phyloP scores from a whole-genome alignment of 1,140 invertebrate genomes.

The Drosophila pseudoananassae region DNA sequence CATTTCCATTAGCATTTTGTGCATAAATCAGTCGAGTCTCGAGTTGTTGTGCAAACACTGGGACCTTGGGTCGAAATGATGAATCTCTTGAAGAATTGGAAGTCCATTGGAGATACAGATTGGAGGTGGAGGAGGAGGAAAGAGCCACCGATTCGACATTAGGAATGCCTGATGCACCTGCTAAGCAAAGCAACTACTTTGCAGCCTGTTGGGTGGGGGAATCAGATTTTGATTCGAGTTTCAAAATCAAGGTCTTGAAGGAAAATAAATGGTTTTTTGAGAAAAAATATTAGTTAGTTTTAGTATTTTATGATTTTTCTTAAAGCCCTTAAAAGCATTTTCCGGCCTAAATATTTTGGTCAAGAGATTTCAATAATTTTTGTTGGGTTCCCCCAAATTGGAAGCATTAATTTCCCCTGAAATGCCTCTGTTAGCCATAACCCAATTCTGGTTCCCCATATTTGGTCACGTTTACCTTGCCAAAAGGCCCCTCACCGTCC shows the following conservation, averaged over 20 bases:
- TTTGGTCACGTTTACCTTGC: conserved; percentile 72
- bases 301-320: neutral
- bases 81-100: conserved; percentile 22
- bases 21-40: conserved; percentile 68
- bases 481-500: conserved; percentile 5
- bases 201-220: conserved; percentile 28
- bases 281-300: no score
- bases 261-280: no score
- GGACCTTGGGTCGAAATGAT: conserved; percentile 39
- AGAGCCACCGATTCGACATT: conserved; percentile 15
- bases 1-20: conserved; percentile 74
- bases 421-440: conserved; percentile 31
- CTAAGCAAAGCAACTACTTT: conserved; percentile 39
- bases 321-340: neutral
- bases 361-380: neutral
- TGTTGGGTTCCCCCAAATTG: neutral
- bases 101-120: neutral
- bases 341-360: neutral
- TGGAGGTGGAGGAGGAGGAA: conserved; percentile 4
- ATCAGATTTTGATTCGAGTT: neutral
- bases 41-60: conserved; percentile 52
- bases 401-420: conserved; percentile 21
- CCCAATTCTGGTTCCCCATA: conserved; percentile 52
- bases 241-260: no score
- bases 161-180: conserved; percentile 46